Evolutionary conservation across 2,888 invertebrate genomes (phyloP).

Genomic region (Drosophila engyochracea): DNA sequence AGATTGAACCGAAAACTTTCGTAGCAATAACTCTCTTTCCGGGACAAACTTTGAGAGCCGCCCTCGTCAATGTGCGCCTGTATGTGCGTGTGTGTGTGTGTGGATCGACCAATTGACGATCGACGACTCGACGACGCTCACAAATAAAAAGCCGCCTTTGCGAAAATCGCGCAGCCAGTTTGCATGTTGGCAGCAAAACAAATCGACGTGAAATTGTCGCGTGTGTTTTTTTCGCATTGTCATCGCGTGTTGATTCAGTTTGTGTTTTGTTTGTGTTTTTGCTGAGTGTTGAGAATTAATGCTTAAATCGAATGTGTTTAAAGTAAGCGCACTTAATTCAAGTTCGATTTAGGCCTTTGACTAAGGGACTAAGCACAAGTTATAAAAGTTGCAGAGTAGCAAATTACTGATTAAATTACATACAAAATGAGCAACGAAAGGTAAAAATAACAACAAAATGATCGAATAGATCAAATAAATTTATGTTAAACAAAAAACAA

Average conservation of each 20-base stretch:
- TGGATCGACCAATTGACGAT: slow-evolving; percentile 49
- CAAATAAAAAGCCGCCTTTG: slow-evolving; percentile 64
- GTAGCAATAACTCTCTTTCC: neutral
- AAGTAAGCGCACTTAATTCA: slow-evolving; percentile 34
- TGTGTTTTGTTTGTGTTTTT: slow-evolving; percentile 17
- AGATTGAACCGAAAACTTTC: neutral
- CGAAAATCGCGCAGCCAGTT: slow-evolving; percentile 53
- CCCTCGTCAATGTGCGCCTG: slow-evolving; percentile 25
- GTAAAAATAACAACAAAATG: slow-evolving; percentile 38
- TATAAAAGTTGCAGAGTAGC: slow-evolving; percentile 48
- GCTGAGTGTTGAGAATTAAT: slow-evolving; percentile 19
- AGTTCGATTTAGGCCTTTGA: slow-evolving; percentile 32
- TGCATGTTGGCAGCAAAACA: slow-evolving; percentile 54
- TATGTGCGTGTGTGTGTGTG: slow-evolving; percentile 10
- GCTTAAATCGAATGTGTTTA: slow-evolving; percentile 31
- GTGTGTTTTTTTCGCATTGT: slow-evolving; percentile 5
- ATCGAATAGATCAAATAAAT: slow-evolving; percentile 15
- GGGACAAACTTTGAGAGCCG: slow-evolving; percentile 1
- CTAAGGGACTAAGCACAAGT: slow-evolving; percentile 24
- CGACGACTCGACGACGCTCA: slow-evolving; percentile 31
- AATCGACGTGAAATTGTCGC: slow-evolving; percentile 37
- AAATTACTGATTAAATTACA: slow-evolving; percentile 47
- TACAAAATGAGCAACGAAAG: slow-evolving; percentile 67
- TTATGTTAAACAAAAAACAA: neutral
- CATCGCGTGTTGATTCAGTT: slow-evolving; percentile 21